Base-by-base conservation (phyloP, 2,888 invertebrate species). In the Tetramorium bicarinatum region DNA sequence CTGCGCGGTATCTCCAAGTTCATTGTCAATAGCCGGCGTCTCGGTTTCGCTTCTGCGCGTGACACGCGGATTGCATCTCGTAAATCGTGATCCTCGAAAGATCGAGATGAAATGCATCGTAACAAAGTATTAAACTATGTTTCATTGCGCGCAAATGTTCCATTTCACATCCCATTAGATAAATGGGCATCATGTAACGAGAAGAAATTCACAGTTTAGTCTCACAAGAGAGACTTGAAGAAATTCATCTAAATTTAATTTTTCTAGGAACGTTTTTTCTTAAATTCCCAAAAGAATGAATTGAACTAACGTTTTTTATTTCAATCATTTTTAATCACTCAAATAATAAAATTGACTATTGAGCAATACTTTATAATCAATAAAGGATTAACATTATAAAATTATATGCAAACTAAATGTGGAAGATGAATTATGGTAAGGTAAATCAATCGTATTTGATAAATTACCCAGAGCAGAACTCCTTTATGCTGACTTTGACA, bases 11-110 rank as follows among this genome's bases (percentile, higher is more conserved):
- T 79, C 79, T 82, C 86, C 84, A 83, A 86, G 81, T 81, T 81
- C 75, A 81, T 81, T 81, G 88, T 88, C 88, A 83, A 88, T 88
- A 80, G 85, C 47, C 72, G 34, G 29, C 67, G 56, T 67, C 67
- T 67, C 44, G 67, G 79, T 47, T 69, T 47, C 69, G 18, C 34
- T 21, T 44, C 56, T 18, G 67, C 67, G 69, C 67, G 69, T 79
- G 56, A 79, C 56, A 18, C 41, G 15, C 54, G 77, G 77, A 77
- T 77, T 54, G 77, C 34, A 69, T 79, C 71, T 69, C 44, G 44
- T 44, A 59, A 69, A 47, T 71, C 79, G 21, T 56, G 77, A n/a
- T 34, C 15, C 56, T 34, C 9, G 34, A 9, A 44, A 44, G 21
- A 44, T 44, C 56, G 21, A 59, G 13, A 44, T 18, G 47, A 56